Evolutionary conservation across 37 sponge, comb jelly and placozoan species (phyloP).

Genomic region (Aplysina aerophoba): DNA sequence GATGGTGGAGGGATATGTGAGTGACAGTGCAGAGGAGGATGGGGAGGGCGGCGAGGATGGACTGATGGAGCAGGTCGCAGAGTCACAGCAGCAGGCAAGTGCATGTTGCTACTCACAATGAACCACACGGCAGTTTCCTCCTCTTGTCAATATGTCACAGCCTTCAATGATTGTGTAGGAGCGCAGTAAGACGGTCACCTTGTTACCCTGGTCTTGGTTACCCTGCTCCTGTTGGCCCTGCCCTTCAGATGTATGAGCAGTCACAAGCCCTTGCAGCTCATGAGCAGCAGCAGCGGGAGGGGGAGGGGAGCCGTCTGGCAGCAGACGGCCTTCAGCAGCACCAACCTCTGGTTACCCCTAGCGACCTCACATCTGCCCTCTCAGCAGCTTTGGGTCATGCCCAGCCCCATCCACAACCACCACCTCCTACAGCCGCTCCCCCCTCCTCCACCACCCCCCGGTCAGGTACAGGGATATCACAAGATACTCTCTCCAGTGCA

Average conservation of each 20-base stretch:
- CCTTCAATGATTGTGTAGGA: too few relatives aligned
- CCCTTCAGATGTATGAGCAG: slow-evolving; percentile 68
- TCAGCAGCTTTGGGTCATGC: not conserved
- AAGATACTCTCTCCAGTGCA: too few relatives aligned
- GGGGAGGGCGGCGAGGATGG: not conserved
- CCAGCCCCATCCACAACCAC: not conserved
- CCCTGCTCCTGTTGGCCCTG: not conserved
- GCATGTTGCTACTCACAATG: too few relatives aligned
- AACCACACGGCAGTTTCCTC: too few relatives aligned
- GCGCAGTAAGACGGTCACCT: too few relatives aligned
- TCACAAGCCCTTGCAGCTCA: slow-evolving; percentile 71
- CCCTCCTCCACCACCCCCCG: not conserved
- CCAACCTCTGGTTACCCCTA: not conserved
- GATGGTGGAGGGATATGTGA: not conserved
- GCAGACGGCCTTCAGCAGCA: slow-evolving; percentile 13
- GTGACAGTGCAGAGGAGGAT: slow-evolving; percentile 6
- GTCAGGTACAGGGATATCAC: not conserved
- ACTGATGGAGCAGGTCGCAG: slow-evolving; percentile 29
- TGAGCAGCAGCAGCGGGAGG: slow-evolving; percentile 30
- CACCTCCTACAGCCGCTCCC: not conserved
- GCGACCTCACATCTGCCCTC: slow-evolving; percentile 2
- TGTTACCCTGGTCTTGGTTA: too few relatives aligned
- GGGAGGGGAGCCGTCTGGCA: not conserved
- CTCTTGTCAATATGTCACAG: too few relatives aligned
- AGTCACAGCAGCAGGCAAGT: slow-evolving; percentile 15